Base-by-base conservation (phyloP, 2,888 invertebrate species). In the Tachina grossa region DNA sequence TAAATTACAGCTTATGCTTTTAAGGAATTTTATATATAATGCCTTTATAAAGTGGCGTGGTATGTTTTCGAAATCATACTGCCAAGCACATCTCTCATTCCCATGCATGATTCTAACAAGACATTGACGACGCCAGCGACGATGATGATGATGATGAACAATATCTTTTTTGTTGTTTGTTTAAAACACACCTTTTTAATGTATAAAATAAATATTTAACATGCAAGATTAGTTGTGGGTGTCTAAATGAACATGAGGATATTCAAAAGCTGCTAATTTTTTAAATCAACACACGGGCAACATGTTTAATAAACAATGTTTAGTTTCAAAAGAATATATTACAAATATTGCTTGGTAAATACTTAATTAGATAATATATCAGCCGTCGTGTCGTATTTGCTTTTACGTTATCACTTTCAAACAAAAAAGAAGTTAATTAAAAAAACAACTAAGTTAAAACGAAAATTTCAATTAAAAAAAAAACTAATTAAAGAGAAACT, bases 171-270 rank as follows among this genome's bases (percentile, higher is more conserved):
- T 31, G 2, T 31, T 66, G 41, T 72, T 65, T 55, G 11, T 55
- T 9, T n/a, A 47, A 76, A 79, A 63, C 78, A 71, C 78, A 71
- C 78, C 71, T 79, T 71, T 71, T 71, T 71, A 31, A 55, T 63
- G n/a, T 19, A 31, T 9, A 63, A 57, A 43, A 47, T 51, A 41
- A 9, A 63, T 71, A 71, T 55, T 71, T 51, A 57, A 9, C 11
- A 41, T 45, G 2, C 10, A 2, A 51, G 31, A 65, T 72, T 83
- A 77, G 82, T 55, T 43, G 76, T 77, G 65, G 71, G 57, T 77
- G 71, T 63, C 63, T 31, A 47, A n/a, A 45, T 51, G 19, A 51
- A 72, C 51, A 76, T 51, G 61, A 65, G 76, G 51, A 74, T 57
- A 43, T 9, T 57, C 10, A 57, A 31, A 31, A 71, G 57, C 16